Conservation (phyloP, 2,113 vertebrate species). For the Ammospiza nelsoni region DNA sequence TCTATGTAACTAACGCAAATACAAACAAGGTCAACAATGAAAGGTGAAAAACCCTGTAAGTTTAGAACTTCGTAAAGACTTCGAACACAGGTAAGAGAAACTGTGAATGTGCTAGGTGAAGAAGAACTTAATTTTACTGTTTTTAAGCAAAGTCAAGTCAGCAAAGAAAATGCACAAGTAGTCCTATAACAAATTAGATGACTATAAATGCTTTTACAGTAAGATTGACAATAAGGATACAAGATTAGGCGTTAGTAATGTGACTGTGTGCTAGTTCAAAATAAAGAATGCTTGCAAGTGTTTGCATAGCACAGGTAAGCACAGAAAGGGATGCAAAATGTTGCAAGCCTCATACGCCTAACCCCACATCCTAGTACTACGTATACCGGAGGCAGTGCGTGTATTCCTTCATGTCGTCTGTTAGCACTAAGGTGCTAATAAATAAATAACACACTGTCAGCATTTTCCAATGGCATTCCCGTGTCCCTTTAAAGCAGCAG, state of each 20-base stretch:
- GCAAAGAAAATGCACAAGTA: not conserved
- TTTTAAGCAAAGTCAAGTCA: not conserved
- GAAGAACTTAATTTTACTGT: not conserved
- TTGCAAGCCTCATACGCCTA: not conserved
- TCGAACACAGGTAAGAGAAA: not conserved
- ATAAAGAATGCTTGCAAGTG: not conserved
- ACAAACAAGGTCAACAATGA: not conserved
- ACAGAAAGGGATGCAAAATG: not conserved
- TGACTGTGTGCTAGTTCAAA: not conserved
- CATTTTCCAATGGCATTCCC: not conserved
- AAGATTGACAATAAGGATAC: not conserved
- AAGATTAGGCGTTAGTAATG: not conserved
- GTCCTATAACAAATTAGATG: not conserved
- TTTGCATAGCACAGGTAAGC: not conserved
- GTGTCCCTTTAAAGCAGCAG: rapidly evolving
- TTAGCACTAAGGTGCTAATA: not conserved
- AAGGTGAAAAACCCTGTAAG: not conserved
- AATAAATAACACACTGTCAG: not conserved
- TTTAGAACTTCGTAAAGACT: not conserved
- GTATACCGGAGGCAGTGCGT: rapidly evolving
- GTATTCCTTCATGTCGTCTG: not conserved
- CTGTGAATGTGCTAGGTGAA: not conserved
- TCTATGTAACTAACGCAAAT: not conserved
- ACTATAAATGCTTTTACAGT: not conserved
- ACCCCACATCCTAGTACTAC: rapidly evolving